phyloP scores from a whole-genome alignment of 1,140 invertebrate genomes.

The Drosophila pachea region DNA sequence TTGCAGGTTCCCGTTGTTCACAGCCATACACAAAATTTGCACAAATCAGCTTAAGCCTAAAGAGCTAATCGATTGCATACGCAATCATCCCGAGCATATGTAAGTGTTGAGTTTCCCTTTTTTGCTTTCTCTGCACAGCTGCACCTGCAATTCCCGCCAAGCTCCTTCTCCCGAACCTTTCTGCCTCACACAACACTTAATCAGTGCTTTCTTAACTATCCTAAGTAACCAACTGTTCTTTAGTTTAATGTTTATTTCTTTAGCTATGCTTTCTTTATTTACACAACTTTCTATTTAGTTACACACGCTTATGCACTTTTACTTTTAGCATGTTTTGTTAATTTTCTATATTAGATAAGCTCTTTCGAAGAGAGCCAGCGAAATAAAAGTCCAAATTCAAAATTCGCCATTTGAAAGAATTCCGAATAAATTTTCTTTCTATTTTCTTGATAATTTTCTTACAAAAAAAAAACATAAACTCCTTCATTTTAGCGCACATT shows the following conservation, averaged over 20 bases:
- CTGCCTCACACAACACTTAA: constrained; percentile 1
- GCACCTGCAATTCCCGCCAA: constrained; percentile 43
- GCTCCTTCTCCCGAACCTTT: constrained; percentile 14
- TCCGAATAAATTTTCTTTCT: constrained; percentile 26
- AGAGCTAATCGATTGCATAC: constrained; percentile 94
- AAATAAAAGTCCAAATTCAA: constrained; percentile 60
- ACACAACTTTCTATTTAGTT: constrained; percentile 28
- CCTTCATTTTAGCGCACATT: constrained; percentile 32
- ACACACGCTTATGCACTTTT: constrained; percentile 31
- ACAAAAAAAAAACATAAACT: too few relatives aligned
- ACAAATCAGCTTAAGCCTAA: constrained; percentile 87
- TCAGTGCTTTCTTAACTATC: constrained; percentile 3
- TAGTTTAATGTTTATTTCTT: constrained; percentile 21
- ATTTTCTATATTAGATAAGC: constrained; percentile 3
- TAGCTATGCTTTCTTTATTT: constrained; percentile 4
- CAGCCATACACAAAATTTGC: constrained; percentile 96
- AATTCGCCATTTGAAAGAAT: constrained; percentile 44
- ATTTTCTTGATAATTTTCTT: constrained; percentile 15
- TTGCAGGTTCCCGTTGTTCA: constrained; percentile 95
- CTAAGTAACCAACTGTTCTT: constrained; percentile 7
- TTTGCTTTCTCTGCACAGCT: constrained; percentile 45
- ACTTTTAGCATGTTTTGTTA: constrained; percentile 37
- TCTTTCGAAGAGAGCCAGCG: constrained; percentile 41
- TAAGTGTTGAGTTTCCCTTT: constrained; percentile 81
- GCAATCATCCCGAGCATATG: constrained; percentile 98